phyloP scores from a whole-genome alignment of 1,140 invertebrate species.

The Chrysopa pallens region DNA sequence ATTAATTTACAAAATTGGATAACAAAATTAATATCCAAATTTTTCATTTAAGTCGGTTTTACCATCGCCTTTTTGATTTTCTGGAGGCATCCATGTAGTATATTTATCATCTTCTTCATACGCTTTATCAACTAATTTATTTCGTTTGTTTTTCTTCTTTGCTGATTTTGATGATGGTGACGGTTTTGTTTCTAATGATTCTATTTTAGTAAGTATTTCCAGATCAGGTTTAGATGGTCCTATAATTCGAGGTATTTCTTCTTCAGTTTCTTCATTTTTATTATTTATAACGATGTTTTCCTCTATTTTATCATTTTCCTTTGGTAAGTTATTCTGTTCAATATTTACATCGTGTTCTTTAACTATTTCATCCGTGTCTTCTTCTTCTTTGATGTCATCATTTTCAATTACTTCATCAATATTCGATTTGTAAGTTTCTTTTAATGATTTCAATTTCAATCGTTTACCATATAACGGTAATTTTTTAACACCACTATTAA shows the following conservation, averaged over 20 bases:
- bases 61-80: slow-evolving; percentile 60
- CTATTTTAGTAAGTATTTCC: slow-evolving; percentile 6
- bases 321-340: no score
- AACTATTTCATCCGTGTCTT: slow-evolving; percentile 10
- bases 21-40: slow-evolving; percentile 46
- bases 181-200: slow-evolving; percentile 11
- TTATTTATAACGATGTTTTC: neutral
- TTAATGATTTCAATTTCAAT: slow-evolving; percentile 11
- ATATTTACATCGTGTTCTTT: neutral
- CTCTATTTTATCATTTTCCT: neutral
- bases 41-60: slow-evolving; percentile 65
- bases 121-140: slow-evolving; percentile 10
- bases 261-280: slow-evolving; percentile 13
- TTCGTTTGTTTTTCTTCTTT: slow-evolving; percentile 21
- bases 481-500: slow-evolving; percentile 3
- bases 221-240: slow-evolving; percentile 4
- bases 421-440: slow-evolving; percentile 6
- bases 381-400: slow-evolving; percentile 21
- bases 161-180: slow-evolving; percentile 11
- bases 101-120: slow-evolving; percentile 33
- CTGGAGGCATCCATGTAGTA: slow-evolving; percentile 58
- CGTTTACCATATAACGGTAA: slow-evolving; percentile 19
- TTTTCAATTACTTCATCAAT: slow-evolving; percentile 13
- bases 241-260: slow-evolving; percentile 9
- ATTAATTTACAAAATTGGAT: no score